These are phyloP conservation scores for Nothocercus nigrocapillus DNA, from an alignment of 2,113 vertebrate species.

Conservation along the genomic window DNA sequence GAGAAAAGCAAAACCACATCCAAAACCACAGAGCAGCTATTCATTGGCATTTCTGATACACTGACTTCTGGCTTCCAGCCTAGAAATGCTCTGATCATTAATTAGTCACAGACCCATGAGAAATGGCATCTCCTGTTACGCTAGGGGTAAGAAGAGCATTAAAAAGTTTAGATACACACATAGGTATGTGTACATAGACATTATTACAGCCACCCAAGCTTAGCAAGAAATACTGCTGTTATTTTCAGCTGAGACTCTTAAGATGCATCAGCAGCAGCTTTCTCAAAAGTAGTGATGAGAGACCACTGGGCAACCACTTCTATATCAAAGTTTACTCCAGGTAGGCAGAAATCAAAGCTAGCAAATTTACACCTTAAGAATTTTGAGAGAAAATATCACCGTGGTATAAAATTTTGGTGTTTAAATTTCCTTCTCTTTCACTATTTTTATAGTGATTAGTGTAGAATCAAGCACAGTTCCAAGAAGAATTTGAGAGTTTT, in stretches of 20 bases:
- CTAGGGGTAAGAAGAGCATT: background rate
- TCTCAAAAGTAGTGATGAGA: background rate
- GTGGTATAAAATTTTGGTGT: too few relatives aligned
- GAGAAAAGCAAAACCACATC: background rate
- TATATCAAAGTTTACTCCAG: background rate
- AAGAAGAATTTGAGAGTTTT: background rate
- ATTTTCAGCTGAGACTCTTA: background rate
- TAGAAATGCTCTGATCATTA: background rate
- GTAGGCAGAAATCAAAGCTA: background rate
- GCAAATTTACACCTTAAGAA: background rate
- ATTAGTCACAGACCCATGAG: background rate
- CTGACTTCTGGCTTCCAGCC: background rate
- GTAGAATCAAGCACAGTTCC: background rate
- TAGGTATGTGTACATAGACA: background rate
- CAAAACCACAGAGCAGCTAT: background rate
- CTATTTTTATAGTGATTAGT: background rate
- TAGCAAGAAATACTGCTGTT: constrained; percentile 3
- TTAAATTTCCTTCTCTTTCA: background rate
- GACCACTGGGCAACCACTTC: background rate
- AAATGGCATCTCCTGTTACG: background rate
- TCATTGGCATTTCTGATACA: background rate
- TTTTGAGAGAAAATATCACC: background rate
- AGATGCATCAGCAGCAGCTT: background rate
- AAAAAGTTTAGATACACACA: background rate
- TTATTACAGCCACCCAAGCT: background rate